Percentiles rank a stretch among this genome's conserved stretches.
phyloP scores from a whole-genome alignment of 2,797 vertebrate species.

The Furcifer pardalis region DNA sequence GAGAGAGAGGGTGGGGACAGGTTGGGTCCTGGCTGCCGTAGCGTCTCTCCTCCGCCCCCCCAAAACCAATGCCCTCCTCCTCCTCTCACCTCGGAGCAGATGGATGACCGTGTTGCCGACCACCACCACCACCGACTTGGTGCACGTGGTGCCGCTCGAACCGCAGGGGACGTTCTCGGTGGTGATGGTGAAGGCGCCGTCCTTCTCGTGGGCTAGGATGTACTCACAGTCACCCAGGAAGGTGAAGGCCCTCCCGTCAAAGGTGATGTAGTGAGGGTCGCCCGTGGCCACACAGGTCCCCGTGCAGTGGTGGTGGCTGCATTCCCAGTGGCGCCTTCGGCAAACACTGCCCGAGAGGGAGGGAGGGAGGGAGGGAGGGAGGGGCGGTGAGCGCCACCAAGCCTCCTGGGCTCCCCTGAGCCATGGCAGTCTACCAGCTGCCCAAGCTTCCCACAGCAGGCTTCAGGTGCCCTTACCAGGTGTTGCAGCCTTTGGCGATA shows the following conservation, averaged over 20 bases:
- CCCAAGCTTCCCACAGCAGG: not conserved
- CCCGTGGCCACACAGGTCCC: slow-evolving; percentile 89
- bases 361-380: not conserved
- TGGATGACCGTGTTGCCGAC: slow-evolving; percentile 84
- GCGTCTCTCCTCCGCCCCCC: rapidly evolving
- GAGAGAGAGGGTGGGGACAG: not conserved
- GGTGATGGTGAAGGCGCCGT: slow-evolving; percentile 81
- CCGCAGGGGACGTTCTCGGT: slow-evolving; percentile 91
- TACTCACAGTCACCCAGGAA: slow-evolving; percentile 94
- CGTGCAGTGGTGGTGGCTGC: slow-evolving; percentile 74
- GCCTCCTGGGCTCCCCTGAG: too few species aligned
- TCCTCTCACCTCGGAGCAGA: slow-evolving; percentile 84
- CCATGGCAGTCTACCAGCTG: too few species aligned
- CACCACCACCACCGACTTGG: slow-evolving; percentile 86
- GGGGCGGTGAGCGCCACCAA: too few species aligned
- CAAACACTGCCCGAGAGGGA: slow-evolving; percentile 78
- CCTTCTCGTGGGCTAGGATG: slow-evolving; percentile 80
- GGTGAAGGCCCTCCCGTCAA: slow-evolving; percentile 86
- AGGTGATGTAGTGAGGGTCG: slow-evolving; percentile 91
- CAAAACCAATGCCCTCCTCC: not conserved
- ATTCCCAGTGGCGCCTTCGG: slow-evolving; percentile 83
- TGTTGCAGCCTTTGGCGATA: slow-evolving; percentile 90
- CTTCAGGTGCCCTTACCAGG: slow-evolving; percentile 77
- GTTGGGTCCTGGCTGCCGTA: rapidly evolving
- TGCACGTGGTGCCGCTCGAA: slow-evolving; percentile 87